phyloP scores from a whole-genome alignment of 1,140 invertebrate species.

The Mercenaria mercenaria region DNA sequence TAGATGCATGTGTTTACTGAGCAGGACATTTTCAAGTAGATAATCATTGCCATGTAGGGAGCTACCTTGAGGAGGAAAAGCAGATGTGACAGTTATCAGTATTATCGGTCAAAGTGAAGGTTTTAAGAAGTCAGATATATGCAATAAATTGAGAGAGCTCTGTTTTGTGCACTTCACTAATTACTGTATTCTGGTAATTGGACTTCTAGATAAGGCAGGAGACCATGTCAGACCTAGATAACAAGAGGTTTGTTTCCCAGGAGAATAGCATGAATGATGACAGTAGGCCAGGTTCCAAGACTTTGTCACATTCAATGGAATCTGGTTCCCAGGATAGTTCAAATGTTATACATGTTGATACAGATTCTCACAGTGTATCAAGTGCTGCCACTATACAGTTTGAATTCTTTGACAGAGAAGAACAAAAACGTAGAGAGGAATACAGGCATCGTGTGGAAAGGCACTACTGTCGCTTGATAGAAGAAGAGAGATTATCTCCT shows the following conservation, averaged over 20 bases:
- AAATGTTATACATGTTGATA: not conserved
- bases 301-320: conserved; percentile 5
- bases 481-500: conserved; percentile 63
- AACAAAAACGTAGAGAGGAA: conserved; percentile 56
- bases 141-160: not conserved
- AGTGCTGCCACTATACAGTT: conserved; percentile 11
- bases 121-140: not conserved
- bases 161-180: conserved; percentile 23
- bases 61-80: not conserved
- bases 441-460: conserved; percentile 68
- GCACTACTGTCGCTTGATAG: conserved; percentile 68
- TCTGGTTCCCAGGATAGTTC: conserved; percentile 48
- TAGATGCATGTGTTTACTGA: too few species aligned
- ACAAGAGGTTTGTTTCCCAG: conserved; percentile 16
- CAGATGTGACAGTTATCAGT: not conserved
- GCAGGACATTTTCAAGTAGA: too few species aligned
- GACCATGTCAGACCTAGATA: conserved; percentile 38
- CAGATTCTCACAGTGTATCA: conserved; percentile 13
- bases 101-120: conserved; percentile 15
- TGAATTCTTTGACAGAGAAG: conserved; percentile 65
- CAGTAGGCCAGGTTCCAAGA: conserved; percentile 37
- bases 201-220: conserved; percentile 3
- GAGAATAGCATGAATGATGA: not conserved
- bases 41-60: too few species aligned
- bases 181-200: conserved; percentile 29